A percentile compares a stretch with the other conserved stretches of the same genome.
phyloP scores from a whole-genome alignment of 1,140 invertebrate species.

The Sesamia nonagrioides region DNA sequence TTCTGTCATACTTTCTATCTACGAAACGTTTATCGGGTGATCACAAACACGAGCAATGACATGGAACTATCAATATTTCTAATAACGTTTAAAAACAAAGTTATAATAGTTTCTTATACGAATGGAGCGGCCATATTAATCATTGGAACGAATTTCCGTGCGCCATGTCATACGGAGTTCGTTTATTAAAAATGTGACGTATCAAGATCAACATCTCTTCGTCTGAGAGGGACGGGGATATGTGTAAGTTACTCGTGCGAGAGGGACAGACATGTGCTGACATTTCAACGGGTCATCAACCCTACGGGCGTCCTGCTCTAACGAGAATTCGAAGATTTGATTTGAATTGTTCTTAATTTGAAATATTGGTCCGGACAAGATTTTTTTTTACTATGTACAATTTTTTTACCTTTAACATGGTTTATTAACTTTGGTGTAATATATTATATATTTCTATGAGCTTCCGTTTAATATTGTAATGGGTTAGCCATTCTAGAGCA shows the following conservation, averaged over 20 bases:
- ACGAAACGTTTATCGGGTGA: slow-evolving; percentile 80
- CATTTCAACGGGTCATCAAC: slow-evolving; percentile 87
- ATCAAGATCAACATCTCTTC: slow-evolving; percentile 87
- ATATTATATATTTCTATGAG: slow-evolving; percentile 64
- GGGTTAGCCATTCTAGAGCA: slow-evolving; percentile 71
- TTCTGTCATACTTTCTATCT: slow-evolving; percentile 82
- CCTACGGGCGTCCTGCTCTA: slow-evolving; percentile 84
- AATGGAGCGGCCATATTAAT: slow-evolving; percentile 84
- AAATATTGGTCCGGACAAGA: slow-evolving; percentile 72
- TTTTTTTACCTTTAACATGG: slow-evolving; percentile 63
- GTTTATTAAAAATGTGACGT: slow-evolving; percentile 88
- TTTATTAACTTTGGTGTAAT: slow-evolving; percentile 79
- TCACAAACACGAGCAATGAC: slow-evolving; percentile 84
- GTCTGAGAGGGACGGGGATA: slow-evolving; percentile 71
- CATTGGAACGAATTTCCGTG: slow-evolving; percentile 86
- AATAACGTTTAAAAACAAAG: slow-evolving; percentile 87
- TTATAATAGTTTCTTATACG: slow-evolving; percentile 81
- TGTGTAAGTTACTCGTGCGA: slow-evolving; percentile 54
- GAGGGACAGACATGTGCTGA: slow-evolving; percentile 78
- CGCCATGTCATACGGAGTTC: slow-evolving; percentile 86
- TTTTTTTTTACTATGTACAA: slow-evolving; percentile 61
- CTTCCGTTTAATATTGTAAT: slow-evolving; percentile 82
- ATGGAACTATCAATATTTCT: slow-evolving; percentile 87
- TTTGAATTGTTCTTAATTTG: slow-evolving; percentile 87
- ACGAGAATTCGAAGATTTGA: slow-evolving; percentile 86